phyloP scores from a whole-genome alignment of 2,797 vertebrate genomes.

The Masticophis lateralis region DNA sequence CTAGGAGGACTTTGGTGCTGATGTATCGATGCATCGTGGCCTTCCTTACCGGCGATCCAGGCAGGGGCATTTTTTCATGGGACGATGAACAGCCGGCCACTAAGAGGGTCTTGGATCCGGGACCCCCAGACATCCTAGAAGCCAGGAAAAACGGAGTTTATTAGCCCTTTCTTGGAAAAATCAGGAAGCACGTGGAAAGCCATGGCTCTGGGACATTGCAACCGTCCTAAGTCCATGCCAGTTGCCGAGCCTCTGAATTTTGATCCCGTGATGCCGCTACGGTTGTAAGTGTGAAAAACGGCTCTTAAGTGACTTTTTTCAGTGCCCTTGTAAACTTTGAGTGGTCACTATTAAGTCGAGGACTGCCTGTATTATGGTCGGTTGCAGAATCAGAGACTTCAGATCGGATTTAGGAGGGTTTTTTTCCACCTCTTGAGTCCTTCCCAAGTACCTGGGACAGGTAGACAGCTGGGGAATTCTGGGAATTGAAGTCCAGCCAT shows the following conservation, averaged over 20 bases:
- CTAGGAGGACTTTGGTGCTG: slow-evolving; percentile 91
- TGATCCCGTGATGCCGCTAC: not conserved
- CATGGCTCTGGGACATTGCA: not conserved
- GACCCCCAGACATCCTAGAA: slow-evolving; percentile 60
- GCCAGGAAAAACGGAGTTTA: accelerated
- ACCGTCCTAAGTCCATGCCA: not conserved
- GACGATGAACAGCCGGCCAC: slow-evolving; percentile 73
- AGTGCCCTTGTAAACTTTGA: not conserved
- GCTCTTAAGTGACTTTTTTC: not conserved
- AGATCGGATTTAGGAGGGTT: too few relatives aligned
- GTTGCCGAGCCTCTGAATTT: not conserved
- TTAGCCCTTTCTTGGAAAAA: not conserved
- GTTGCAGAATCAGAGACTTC: not conserved
- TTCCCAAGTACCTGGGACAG: too few relatives aligned
- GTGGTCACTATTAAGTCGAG: not conserved
- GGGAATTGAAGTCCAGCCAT: too few relatives aligned
- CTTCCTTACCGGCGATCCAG: slow-evolving; percentile 74
- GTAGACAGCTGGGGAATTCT: too few relatives aligned
- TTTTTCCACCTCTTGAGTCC: too few relatives aligned
- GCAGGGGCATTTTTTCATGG: slow-evolving; percentile 76
- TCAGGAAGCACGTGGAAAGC: not conserved
- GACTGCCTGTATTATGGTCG: not conserved
- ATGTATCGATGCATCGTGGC: slow-evolving; percentile 84
- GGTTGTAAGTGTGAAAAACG: not conserved
- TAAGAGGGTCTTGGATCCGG: slow-evolving; percentile 76